These are phyloP conservation scores for Butorides virescens DNA, from an alignment of 2,113 vertebrate genomes.

Conservation along the genomic window DNA sequence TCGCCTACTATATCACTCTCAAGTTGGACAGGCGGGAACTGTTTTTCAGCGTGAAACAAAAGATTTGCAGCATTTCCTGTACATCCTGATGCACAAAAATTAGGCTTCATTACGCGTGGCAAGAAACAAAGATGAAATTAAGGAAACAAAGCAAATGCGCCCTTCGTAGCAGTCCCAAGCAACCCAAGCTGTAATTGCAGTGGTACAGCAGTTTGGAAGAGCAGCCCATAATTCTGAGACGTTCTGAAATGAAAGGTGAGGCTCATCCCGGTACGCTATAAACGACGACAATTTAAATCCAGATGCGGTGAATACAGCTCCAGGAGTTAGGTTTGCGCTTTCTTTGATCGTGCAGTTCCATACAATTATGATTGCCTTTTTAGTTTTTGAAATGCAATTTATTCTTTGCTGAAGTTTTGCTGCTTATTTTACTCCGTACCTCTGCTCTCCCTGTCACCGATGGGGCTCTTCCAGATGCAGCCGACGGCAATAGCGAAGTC, in stretches of 20 bases:
- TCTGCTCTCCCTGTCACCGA: neutral
- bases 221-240: neutral
- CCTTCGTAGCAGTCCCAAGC: neutral
- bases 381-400: neutral
- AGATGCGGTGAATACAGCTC: neutral
- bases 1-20: neutral
- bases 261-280: neutral
- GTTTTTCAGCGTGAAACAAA: neutral
- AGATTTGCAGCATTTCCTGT: neutral
- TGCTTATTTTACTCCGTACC: neutral
- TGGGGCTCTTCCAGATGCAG: neutral
- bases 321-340: neutral
- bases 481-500: accelerated
- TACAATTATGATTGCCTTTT: neutral
- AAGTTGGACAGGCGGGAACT: neutral
- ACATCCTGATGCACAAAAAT: neutral
- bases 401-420: neutral
- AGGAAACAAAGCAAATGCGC: neutral
- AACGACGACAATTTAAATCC: neutral
- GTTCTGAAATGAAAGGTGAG: neutral
- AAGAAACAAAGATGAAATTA: neutral
- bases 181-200: neutral
- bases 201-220: neutral
- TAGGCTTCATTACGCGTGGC: accelerated
- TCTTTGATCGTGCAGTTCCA: neutral